Conservation (phyloP, 2,888 invertebrate species). For the Ellobium chinense region DNA sequence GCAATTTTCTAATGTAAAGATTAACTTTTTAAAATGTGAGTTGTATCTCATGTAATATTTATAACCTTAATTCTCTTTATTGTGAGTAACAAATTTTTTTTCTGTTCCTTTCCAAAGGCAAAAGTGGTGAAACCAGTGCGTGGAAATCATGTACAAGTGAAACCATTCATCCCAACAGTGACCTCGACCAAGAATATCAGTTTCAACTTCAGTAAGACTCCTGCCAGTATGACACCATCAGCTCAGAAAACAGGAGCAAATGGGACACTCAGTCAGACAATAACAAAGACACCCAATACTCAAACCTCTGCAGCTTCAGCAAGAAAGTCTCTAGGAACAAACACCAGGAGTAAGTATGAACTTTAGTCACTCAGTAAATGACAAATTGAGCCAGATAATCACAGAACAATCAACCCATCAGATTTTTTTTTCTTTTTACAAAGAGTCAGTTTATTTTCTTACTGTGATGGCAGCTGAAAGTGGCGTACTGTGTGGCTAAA, state of each 20-base stretch:
- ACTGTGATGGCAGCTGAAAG: too few relatives aligned
- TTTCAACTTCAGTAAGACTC: constrained; percentile 61
- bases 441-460: too few relatives aligned
- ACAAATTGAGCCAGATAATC: too few relatives aligned
- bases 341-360: not conserved
- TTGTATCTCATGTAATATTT: too few relatives aligned
- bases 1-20: too few relatives aligned
- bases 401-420: too few relatives aligned
- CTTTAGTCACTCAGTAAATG: too few relatives aligned
- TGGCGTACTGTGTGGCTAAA: too few relatives aligned
- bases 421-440: too few relatives aligned
- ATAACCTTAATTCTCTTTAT: too few relatives aligned
- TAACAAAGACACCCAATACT: constrained; percentile 35
- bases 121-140: constrained; percentile 25
- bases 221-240: constrained; percentile 49
- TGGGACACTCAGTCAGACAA: not conserved
- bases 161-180: constrained; percentile 63
- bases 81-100: too few relatives aligned
- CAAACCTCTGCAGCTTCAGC: not conserved
- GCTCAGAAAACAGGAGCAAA: constrained; percentile 7
- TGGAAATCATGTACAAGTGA: not conserved
- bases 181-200: constrained; percentile 63
- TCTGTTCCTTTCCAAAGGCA: constrained; percentile 13
- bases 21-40: too few relatives aligned
- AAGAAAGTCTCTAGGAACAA: constrained; percentile 21